Base-by-base conservation (phyloP, 64 coral and sea anemone genomes). In the Pachyseris speciosa region DNA sequence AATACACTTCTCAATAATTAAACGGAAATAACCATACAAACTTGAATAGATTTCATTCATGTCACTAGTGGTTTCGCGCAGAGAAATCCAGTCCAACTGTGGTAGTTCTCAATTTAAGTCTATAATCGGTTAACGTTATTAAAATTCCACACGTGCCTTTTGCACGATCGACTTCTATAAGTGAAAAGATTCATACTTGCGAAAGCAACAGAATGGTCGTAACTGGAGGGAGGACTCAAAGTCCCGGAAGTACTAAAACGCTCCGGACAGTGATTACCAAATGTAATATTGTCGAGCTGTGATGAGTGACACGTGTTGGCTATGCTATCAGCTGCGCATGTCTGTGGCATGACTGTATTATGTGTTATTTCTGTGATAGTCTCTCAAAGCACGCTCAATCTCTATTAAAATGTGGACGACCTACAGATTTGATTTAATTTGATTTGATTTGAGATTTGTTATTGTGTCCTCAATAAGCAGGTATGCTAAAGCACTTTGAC, bases 301-400 rank as follows among this genome's bases (percentile, higher is more conserved):
- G 24, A 57, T 71, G 38, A 5, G 77, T 83, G 49, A 91, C 40
- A 26, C 75, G 61, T 39, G 88, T 90, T 53, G 75, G 88, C 67
- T 81, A 74, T 48, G 50, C 67, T 57, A 90, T 81, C 50, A 80
- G 27, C 64, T 80, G 87, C 29, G n/a, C 41, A n/a, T n/a, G n/a
- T n/a, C n/a, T n/a, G n/a, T n/a, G n/a, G n/a, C n/a, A n/a, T n/a
- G n/a, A n/a, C n/a, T n/a, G n/a, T n/a, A n/a, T n/a, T n/a, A n/a
- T n/a, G n/a, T n/a, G n/a, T n/a, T n/a, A n/a, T n/a, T n/a, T n/a
- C n/a, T n/a, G n/a, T n/a, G n/a, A n/a, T n/a, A n/a, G n/a, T n/a
- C n/a, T n/a, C n/a, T n/a, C n/a, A n/a, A n/a, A n/a, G n/a, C n/a
- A n/a, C n/a, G n/a, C n/a, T n/a, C n/a, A n/a, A n/a, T n/a, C n/a